Percentiles rank a stretch among this genome's conserved stretches.
These are phyloP conservation scores for Ovis canadensis DNA, from an alignment of 2,113 vertebrate species.

Conservation along the genomic window DNA sequence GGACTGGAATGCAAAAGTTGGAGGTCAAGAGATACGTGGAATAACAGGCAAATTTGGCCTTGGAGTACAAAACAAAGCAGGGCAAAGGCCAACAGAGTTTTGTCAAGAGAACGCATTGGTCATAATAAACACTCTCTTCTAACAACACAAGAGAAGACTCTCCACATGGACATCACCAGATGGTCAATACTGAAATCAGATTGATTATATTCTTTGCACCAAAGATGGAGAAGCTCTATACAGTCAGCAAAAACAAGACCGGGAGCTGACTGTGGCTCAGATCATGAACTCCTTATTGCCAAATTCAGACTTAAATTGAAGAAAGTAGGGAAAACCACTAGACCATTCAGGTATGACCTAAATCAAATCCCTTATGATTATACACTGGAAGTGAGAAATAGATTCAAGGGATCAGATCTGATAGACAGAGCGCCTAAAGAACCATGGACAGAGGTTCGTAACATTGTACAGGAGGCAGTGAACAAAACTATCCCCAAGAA, in stretches of 20 bases:
- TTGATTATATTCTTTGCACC: neutral
- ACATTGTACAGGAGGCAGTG: neutral
- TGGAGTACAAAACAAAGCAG: neutral
- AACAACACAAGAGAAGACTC: neutral
- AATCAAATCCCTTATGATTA: neutral
- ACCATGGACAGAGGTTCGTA: neutral
- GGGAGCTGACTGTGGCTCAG: neutral
- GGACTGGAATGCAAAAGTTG: neutral
- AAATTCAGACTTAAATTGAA: neutral
- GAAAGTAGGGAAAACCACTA: neutral
- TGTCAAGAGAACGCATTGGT: neutral
- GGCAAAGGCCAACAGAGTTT: neutral
- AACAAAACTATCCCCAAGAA: neutral
- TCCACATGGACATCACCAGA: neutral
- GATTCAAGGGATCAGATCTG: neutral
- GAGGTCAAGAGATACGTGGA: neutral
- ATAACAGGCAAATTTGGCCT: neutral
- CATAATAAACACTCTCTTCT: neutral
- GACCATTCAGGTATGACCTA: neutral
- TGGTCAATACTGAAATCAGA: neutral
- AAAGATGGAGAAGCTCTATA: neutral
- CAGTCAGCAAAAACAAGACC: neutral
- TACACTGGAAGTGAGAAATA: neutral
- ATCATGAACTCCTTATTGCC: neutral
- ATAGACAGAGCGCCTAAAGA: neutral